Percentiles rank a stretch among this genome's conserved stretches.
Evolutionary conservation across 2,113 vertebrate species (phyloP).

Genomic region (Cephalopholis sonnerati): DNA sequence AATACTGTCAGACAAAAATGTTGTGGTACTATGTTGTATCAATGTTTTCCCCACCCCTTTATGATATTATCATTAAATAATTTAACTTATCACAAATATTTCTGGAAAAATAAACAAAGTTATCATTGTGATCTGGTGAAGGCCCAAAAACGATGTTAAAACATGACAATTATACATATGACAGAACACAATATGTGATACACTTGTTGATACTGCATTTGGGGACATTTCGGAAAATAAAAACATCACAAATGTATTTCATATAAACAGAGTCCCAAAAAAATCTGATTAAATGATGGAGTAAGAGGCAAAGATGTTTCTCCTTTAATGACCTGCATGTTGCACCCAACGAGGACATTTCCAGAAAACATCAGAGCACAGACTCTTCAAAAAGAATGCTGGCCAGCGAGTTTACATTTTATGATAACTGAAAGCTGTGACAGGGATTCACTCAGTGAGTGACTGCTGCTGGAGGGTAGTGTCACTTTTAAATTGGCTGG

Average conservation of each 20-base stretch:
- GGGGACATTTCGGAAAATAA: too few relatives aligned
- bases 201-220: neutral
- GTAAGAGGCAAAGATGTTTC: neutral
- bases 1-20: too few relatives aligned
- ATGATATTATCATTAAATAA: too few relatives aligned
- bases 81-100: too few relatives aligned
- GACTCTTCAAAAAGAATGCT: neutral
- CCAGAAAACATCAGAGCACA: neutral
- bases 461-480: neutral
- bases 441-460: constrained; percentile 1
- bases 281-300: too few relatives aligned
- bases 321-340: neutral
- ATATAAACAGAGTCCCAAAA: too few relatives aligned
- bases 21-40: too few relatives aligned
- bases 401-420: neutral
- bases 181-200: neutral
- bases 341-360: neutral
- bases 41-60: too few relatives aligned
- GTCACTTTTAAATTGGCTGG: constrained; percentile 27
- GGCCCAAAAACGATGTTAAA: neutral
- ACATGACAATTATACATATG: neutral
- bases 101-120: too few relatives aligned
- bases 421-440: neutral
- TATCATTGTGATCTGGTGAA: neutral
- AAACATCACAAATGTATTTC: neutral